Evolutionary conservation across 2,888 invertebrate genomes (phyloP).

Genomic region (Druceiella hillmani): DNA sequence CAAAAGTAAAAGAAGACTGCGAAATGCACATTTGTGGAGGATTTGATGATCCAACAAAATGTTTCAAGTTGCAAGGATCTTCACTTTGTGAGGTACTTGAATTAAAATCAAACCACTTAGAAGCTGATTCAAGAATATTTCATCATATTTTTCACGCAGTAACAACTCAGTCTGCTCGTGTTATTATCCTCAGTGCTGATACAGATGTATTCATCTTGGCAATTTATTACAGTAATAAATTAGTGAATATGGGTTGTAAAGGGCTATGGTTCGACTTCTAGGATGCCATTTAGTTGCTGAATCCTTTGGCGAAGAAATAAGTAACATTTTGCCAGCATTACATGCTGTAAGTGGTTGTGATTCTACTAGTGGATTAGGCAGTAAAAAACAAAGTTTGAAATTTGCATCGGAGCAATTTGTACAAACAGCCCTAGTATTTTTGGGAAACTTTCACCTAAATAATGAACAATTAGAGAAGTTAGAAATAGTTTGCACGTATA

Average conservation of each 20-base stretch:
- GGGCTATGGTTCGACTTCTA: conserved; percentile 15
- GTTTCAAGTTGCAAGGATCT: conserved; percentile 21
- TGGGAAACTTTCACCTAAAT: conserved; percentile 20
- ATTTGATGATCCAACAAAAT: conserved; percentile 14
- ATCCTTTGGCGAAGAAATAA: conserved; percentile 23
- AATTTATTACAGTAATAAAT: conserved; percentile 24
- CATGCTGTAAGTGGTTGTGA: conserved; percentile 22
- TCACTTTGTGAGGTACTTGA: conserved; percentile 23
- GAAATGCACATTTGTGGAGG: conserved; percentile 14
- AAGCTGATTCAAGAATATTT: conserved; percentile 17
- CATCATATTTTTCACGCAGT: conserved; percentile 25
- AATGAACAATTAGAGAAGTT: conserved; percentile 21
- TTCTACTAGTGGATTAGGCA: conserved; percentile 21
- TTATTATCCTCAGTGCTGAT: conserved; percentile 24
- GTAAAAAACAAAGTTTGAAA: conserved; percentile 17
- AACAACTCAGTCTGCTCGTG: conserved; percentile 19
- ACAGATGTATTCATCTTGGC: conserved; percentile 22
- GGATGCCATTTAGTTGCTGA: conserved; percentile 25
- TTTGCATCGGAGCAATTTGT: conserved; percentile 20
- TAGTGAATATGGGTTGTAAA: conserved; percentile 9
- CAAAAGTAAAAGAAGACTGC: conserved; percentile 19
- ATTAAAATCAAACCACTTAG: conserved; percentile 21
- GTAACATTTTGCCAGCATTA: conserved; percentile 26
- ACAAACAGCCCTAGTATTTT: conserved; percentile 17
- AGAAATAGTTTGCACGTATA: conserved; percentile 21